Conservation (phyloP, 1,140 invertebrate species). For the Helicoverpa armigera region DNA sequence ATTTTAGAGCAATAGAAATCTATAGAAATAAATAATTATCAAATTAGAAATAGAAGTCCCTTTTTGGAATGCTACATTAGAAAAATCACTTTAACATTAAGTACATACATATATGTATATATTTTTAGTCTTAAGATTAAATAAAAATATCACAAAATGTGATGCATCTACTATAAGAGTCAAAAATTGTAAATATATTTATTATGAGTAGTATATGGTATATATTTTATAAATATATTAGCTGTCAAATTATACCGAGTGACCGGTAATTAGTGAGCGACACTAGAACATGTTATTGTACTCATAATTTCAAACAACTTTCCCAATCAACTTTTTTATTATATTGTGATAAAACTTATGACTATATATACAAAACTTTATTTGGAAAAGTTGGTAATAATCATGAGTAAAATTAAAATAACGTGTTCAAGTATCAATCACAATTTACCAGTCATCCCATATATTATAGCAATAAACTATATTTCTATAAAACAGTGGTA, state of each 20-base stretch:
- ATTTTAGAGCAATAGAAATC: background rate
- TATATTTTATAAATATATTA: conserved; percentile 2
- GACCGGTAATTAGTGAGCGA: no score
- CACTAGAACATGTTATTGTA: no score
- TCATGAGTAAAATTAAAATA: no score
- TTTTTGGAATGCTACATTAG: conserved; percentile 1
- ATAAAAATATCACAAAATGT: conserved; percentile 7
- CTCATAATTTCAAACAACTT: no score
- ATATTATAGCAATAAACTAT: conserved; percentile 7
- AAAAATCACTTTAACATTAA: background rate
- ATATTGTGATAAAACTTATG: no score
- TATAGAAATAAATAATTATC: background rate
- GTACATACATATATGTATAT: background rate
- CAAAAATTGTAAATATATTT: conserved; percentile 22
- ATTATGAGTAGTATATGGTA: background rate
- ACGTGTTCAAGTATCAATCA: no score
- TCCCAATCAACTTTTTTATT: no score
- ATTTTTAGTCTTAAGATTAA: background rate
- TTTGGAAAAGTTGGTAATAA: no score
- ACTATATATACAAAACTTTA: no score
- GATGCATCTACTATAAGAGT: conserved; percentile 1
- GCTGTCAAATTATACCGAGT: background rate
- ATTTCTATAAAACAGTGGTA: background rate
- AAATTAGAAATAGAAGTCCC: background rate
- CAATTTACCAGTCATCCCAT: no score